Evolutionary conservation across 2,888 invertebrate genomes (phyloP), one percentile per base, ranked within the genome.

Genomic region (Liodrosophila aerea): DNA sequence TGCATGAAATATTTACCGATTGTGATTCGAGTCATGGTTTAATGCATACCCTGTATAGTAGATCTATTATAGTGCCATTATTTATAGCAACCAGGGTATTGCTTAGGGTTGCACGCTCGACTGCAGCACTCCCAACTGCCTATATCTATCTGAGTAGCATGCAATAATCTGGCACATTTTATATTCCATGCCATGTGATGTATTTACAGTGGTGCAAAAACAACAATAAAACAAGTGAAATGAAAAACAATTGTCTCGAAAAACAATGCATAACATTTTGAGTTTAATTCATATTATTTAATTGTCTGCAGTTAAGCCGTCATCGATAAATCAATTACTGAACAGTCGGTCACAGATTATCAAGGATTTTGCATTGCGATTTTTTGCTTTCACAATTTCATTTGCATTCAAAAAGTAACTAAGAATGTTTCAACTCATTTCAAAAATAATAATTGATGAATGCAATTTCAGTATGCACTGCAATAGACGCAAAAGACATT

Each of bases 401-500:
- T 15, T 54, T 56, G 46, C 51, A 54, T 53, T 49, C 41, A 44
- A 53, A 57, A 22, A 18, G 53, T 64, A 53, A 50, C 71, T 66
- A 62, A 57, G 59, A 33, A 22, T 39, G 13, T 50, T 58, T 13
- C 52, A 27, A 33, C 5, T 37, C 9, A 9, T 5, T 78, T 66
- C 54, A 61, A 71, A 69, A 65, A 81, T 86, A 65, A 81, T 86
- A 82, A 86, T 74, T 68, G 68, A 81, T 86, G 85, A 72, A 61
- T 45, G 77, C 68, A 77, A 84, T 86, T 84, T 66, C 65, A 64
- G 41, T 47, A 46, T 27, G 44, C 16, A 30, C n/a, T n/a, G n/a
- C n/a, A n/a, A n/a, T n/a, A n/a, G n/a, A n/a, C n/a, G n/a, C n/a
- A n/a, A n/a, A n/a, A n/a, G n/a, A n/a, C 2, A 22, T 22, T 22